These are phyloP conservation scores for Platichthys stellatus DNA, from an alignment of 2,113 vertebrate species.

Conservation along the genomic window DNA sequence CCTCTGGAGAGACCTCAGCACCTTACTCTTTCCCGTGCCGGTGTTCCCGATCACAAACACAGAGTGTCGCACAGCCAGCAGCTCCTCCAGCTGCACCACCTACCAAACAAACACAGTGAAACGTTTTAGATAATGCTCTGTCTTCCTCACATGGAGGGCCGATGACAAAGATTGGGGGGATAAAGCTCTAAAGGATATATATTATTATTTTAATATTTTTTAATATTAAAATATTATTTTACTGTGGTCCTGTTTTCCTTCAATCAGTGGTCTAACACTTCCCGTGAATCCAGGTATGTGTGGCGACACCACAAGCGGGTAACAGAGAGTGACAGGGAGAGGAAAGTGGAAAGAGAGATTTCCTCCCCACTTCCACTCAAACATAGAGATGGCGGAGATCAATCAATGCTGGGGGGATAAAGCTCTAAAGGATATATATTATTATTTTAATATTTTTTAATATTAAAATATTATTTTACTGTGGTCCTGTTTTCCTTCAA, in stretches of 20 bases:
- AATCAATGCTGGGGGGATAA: too few species aligned
- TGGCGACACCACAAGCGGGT: slow-evolving; percentile 10
- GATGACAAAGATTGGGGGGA: too few species aligned
- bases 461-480: too few species aligned
- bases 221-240: too few species aligned
- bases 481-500: not conserved
- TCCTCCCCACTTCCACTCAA: too few species aligned
- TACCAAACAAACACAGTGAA: slow-evolving; percentile 53
- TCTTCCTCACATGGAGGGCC: not conserved
- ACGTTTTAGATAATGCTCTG: not conserved
- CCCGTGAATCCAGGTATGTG: not conserved
- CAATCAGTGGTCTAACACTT: not conserved
- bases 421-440: too few species aligned
- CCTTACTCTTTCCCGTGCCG: slow-evolving; percentile 94
- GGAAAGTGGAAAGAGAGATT: too few species aligned
- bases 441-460: too few species aligned
- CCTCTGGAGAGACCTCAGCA: slow-evolving; percentile 89
- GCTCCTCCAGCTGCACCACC: slow-evolving; percentile 96
- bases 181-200: too few species aligned
- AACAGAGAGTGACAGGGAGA: too few species aligned
- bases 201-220: too few species aligned
- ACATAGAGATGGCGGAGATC: too few species aligned
- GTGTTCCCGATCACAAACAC: slow-evolving; percentile 95
- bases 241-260: not conserved
- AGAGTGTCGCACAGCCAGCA: slow-evolving; percentile 92